Percentiles rank a stretch among this genome's conserved stretches.
These are phyloP conservation scores for Alentia gelatinosa DNA, from an alignment of 2,888 invertebrate species.

Conservation along the genomic window DNA sequence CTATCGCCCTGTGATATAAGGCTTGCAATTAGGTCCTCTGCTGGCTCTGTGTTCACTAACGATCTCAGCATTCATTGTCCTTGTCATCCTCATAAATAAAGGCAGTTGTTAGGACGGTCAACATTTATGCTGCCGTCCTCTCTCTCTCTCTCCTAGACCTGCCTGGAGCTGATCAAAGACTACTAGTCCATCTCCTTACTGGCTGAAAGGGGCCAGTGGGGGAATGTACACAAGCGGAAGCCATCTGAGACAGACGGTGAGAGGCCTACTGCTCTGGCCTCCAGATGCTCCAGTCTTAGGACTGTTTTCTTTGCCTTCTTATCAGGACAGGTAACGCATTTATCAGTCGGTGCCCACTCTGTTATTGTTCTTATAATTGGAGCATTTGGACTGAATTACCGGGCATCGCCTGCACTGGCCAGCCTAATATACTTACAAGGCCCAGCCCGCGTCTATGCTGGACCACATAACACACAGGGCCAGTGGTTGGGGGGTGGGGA, in stretches of 20 bases:
- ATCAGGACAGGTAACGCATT: background rate
- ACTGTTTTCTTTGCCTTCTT: background rate
- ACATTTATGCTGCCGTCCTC: background rate
- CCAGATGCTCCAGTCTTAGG: background rate
- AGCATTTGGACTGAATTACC: background rate
- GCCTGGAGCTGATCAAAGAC: background rate
- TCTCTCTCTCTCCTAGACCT: background rate
- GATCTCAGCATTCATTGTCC: no score
- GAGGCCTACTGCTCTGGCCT: background rate
- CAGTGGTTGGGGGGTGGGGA: no score
- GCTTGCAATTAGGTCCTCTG: no score
- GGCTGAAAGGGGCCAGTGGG: background rate
- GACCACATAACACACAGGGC: background rate
- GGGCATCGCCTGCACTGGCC: background rate
- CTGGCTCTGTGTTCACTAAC: no score
- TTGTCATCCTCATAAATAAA: no score
- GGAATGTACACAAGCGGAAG: background rate
- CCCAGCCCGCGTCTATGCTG: background rate
- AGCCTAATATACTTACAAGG: background rate
- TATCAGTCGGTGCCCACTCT: background rate
- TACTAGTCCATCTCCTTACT: background rate
- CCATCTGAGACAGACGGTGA: background rate
- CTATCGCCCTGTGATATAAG: no score
- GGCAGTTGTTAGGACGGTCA: background rate
- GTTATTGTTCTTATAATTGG: constrained; percentile 34